Conservation (phyloP, 1,140 invertebrate species). For the Caenorhabditis inopinata region DNA sequence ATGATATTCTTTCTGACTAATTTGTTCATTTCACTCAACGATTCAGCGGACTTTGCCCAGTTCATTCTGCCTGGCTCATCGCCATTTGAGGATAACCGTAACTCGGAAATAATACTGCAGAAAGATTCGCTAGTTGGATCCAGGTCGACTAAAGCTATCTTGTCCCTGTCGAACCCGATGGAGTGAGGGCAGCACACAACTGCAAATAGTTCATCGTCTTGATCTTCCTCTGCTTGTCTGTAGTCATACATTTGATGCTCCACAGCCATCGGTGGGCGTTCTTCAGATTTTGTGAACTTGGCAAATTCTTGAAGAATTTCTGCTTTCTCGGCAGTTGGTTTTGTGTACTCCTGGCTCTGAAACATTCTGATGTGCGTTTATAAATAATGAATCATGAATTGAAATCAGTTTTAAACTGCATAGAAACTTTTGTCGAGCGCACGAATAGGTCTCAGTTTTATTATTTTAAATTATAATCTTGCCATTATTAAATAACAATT, state of each 20-base stretch:
- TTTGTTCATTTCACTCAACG: conserved; percentile 6
- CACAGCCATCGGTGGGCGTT: background rate
- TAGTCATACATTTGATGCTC: conserved; percentile 19
- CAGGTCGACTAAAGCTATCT: background rate
- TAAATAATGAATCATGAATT: too few species aligned
- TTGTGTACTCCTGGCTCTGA: conserved; percentile 3
- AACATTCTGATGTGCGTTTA: background rate
- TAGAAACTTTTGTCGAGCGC: too few species aligned
- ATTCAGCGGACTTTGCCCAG: conserved; percentile 26
- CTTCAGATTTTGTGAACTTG: background rate
- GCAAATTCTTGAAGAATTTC: background rate
- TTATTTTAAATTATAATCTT: too few species aligned
- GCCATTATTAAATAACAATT: too few species aligned
- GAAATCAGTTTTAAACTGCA: too few species aligned
- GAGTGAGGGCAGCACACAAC: background rate
- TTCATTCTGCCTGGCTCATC: conserved; percentile 42
- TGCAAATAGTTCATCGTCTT: background rate
- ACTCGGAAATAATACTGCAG: background rate
- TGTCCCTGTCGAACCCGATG: background rate
- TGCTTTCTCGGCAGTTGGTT: background rate
- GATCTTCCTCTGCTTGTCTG: background rate
- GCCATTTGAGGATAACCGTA: background rate
- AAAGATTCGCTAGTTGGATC: background rate
- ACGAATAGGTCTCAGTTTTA: too few species aligned
- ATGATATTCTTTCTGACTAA: conserved; percentile 28